Evolutionary conservation across 2,797 vertebrate genomes (phyloP).

Genomic region (Dallia pectoralis): DNA sequence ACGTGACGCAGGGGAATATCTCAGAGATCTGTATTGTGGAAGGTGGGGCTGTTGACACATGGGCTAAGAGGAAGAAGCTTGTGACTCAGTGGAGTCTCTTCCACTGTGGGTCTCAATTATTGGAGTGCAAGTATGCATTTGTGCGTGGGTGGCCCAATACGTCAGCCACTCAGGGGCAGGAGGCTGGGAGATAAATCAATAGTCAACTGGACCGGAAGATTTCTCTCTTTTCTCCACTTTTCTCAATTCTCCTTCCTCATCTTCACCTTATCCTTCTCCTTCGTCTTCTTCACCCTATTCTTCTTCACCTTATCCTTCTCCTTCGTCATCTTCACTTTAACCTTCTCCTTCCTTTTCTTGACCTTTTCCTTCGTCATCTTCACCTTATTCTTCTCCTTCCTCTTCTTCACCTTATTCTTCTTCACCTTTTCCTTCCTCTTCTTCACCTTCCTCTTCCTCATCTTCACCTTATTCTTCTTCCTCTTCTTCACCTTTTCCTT

Average conservation of each 20-base stretch:
- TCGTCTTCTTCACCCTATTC: neutral
- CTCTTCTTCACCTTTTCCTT: constrained; percentile 15
- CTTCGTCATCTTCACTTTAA: constrained; percentile 9
- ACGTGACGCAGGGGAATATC: constrained; percentile 1
- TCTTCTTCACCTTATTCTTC: too few species aligned
- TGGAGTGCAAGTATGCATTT: constrained; percentile 65
- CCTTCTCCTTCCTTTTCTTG: constrained; percentile 14
- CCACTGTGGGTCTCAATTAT: constrained; percentile 56
- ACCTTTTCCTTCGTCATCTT: constrained; percentile 10
- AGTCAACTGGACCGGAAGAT: constrained; percentile 35
- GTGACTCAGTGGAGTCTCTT: constrained; percentile 43
- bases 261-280: neutral
- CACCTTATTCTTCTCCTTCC: neutral
- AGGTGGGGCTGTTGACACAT: constrained; percentile 36
- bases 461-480: neutral
- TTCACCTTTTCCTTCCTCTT: too few species aligned
- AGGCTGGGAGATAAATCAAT: constrained; percentile 62
- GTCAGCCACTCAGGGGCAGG: constrained; percentile 48
- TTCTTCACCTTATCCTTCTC: constrained; percentile 18
- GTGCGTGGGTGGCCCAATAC: constrained; percentile 62
- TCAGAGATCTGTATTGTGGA: constrained; percentile 20
- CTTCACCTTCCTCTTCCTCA: too few species aligned
- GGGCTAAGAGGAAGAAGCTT: neutral
- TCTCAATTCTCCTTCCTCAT: too few species aligned
- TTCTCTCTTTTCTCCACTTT: constrained; percentile 12